Conservation (phyloP, 2,113 vertebrate genomes). For the Pelmatolapia mariae region DNA sequence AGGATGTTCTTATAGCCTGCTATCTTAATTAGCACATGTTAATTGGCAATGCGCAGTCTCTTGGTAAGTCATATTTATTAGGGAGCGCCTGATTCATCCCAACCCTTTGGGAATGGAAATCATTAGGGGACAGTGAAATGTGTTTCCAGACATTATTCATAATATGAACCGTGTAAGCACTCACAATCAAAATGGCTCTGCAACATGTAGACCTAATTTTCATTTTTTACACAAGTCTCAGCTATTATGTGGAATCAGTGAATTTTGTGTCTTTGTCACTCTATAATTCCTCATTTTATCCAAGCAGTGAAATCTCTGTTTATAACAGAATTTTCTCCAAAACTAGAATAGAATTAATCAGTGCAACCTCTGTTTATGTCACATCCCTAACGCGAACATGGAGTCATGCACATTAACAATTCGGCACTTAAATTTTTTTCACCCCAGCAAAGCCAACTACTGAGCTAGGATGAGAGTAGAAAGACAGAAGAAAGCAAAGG, state of each 20-base stretch:
- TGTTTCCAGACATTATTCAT: conserved; percentile 46
- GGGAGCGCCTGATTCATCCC: conserved; percentile 38
- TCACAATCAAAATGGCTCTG: conserved; percentile 20
- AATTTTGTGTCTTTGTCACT: background rate
- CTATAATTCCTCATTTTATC: background rate
- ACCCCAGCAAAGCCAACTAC: background rate
- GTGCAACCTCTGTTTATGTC: background rate
- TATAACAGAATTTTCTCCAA: background rate
- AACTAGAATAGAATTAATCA: background rate
- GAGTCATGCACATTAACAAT: conserved; percentile 11
- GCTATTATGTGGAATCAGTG: background rate
- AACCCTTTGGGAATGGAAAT: conserved; percentile 32
- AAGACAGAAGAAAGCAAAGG: background rate
- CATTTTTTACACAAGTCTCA: background rate
- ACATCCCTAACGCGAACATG: background rate
- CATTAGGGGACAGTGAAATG: conserved; percentile 38
- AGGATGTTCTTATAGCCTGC: conserved; percentile 52
- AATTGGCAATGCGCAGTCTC: conserved; percentile 55
- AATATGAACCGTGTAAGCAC: conserved; percentile 9
- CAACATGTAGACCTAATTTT: conserved; percentile 9
- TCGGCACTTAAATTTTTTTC: conserved; percentile 6
- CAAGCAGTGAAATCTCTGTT: background rate
- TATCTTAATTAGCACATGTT: conserved; percentile 65
- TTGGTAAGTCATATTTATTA: conserved; percentile 58
- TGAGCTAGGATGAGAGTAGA: background rate